Base-by-base conservation (phyloP, 2,888 invertebrate species). In the Portevinia maculata region DNA sequence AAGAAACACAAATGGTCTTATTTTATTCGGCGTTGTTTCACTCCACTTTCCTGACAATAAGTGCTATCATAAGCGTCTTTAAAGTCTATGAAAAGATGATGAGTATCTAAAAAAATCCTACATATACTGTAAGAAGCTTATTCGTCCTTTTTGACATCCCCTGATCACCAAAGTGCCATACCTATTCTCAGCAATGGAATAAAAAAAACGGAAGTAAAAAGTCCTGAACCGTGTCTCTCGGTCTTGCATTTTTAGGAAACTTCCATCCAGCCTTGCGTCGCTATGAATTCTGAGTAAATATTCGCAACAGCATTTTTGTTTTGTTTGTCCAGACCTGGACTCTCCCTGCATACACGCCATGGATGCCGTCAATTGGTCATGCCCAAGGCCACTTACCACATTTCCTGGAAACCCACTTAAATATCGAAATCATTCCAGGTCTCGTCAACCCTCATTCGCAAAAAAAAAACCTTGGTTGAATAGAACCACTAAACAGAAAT, bases 401-500 rank as follows among this genome's bases (percentile, higher is more conserved):
- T 73, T 67, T 74, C 74, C 60, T 62, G 53, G 30, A 55, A 39
- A 46, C 34, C 39, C 73, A 55, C 57, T 69, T 39, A 55, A 67
- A 69, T 74, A 62, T 44, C 67, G 34, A 55, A 74, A 67, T 52
- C 60, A 55, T 73, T 73, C 48, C 41, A 39, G 28, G 39, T 11
- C 44, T 64, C 44, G 44, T 64, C 70, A 46, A 32, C 39, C 6
- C 7, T 17, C 15, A 30, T 32, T 37, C 17, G n/a, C 1, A 48
- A 57, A 19, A 6, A 8, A 55, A 24, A 24, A 30, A 37, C 57
- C 79, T 79, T 74, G n/a, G n/a, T n/a, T 74, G 74, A 74, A 79
- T 74, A 50, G 74, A 53, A 37, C 67, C 41, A 74, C 74, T 74
- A 79, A 67, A 74, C 67, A 34, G 55, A 71, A 71, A 79, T 62